Conservation (phyloP, 2,113 vertebrate species). For the Spea multiplicata region DNA sequence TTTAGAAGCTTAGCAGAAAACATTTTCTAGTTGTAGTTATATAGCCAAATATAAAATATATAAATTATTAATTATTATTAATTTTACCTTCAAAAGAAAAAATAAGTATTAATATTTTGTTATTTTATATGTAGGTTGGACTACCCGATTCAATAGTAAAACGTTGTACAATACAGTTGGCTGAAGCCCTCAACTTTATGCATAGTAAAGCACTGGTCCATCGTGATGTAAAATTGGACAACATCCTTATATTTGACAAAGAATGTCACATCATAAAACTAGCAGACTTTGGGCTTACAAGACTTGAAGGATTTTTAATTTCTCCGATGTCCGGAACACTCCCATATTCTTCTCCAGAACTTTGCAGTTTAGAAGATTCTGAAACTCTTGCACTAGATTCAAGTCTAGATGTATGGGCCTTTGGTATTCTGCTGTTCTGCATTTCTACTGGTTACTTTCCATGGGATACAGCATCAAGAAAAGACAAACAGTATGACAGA, state of each 20-base stretch:
- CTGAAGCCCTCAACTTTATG: conserved; percentile 80
- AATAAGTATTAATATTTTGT: conserved; percentile 1
- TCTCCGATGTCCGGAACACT: conserved; percentile 73
- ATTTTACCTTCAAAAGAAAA: not conserved
- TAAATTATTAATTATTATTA: no score
- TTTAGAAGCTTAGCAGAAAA: no score
- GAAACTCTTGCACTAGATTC: conserved; percentile 75
- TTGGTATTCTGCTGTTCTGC: conserved; percentile 82
- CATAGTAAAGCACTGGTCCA: conserved; percentile 85
- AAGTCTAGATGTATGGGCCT: conserved; percentile 81
- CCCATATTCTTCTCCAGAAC: conserved; percentile 81
- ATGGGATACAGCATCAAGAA: conserved; percentile 74
- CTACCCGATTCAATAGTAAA: conserved; percentile 76
- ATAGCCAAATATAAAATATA: no score
- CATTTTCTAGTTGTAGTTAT: no score
- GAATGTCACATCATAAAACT: conserved; percentile 81
- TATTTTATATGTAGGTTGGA: conserved; percentile 63
- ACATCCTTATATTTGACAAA: conserved; percentile 82
- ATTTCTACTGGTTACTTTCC: conserved; percentile 80
- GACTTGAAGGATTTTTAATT: conserved; percentile 65
- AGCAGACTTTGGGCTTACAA: conserved; percentile 81
- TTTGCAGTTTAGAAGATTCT: conserved; percentile 58
- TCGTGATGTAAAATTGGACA: conserved; percentile 88
- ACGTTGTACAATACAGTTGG: conserved; percentile 76
- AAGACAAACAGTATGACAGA: conserved; percentile 70